These are phyloP conservation scores for Apostichopus californicus DNA, from an alignment of 35 echinoderm and acorn worm genomes.

Conservation along the genomic window DNA sequence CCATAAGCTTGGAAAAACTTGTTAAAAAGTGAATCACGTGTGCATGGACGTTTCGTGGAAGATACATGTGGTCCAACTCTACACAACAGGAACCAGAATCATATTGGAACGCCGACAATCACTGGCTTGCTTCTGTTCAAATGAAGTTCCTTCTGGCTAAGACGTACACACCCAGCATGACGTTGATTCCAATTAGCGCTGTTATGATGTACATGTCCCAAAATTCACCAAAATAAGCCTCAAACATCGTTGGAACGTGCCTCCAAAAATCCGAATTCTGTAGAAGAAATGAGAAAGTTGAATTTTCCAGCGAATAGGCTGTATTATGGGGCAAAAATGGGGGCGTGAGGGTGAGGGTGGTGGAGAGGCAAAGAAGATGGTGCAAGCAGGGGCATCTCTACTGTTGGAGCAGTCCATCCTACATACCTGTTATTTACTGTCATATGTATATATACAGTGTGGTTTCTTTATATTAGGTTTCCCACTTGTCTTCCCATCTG, in stretches of 20 bases:
- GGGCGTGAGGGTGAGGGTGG: too few species aligned
- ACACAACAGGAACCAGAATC: neutral
- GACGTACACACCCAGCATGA: conserved; percentile 76
- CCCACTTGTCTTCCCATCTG: too few species aligned
- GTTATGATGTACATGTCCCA: conserved; percentile 93
- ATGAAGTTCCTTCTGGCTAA: conserved; percentile 78
- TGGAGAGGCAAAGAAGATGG: too few species aligned
- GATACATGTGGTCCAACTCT: neutral
- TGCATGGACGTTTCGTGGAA: neutral
- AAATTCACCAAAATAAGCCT: conserved; percentile 67
- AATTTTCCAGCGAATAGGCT: neutral
- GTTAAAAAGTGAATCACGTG: neutral
- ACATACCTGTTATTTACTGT: too few species aligned
- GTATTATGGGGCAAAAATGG: too few species aligned
- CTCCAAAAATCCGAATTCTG: conserved; percentile 66
- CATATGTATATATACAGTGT: too few species aligned
- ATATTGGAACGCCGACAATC: neutral
- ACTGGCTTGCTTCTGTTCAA: neutral
- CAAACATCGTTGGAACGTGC: conserved; percentile 46
- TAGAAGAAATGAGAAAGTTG: neutral
- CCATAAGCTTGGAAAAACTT: too few species aligned
- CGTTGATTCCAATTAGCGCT: conserved; percentile 72
- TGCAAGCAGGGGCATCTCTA: too few species aligned
- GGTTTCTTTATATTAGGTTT: too few species aligned
- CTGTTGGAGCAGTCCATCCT: too few species aligned